Base-by-base conservation (phyloP, 2,888 invertebrate genomes). In the Epicampocera succincta region DNA sequence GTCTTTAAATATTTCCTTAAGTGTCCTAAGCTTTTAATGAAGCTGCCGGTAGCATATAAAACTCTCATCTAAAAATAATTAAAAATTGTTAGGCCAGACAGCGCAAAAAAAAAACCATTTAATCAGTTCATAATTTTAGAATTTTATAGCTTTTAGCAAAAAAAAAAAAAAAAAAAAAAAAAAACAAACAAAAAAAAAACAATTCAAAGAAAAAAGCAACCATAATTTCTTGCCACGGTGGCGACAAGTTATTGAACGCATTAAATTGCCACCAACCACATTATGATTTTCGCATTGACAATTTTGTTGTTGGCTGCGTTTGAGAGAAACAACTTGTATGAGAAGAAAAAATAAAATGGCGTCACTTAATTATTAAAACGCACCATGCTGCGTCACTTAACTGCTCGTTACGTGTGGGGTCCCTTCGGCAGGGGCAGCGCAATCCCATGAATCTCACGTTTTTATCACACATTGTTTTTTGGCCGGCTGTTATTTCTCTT, bases 321-420 rank as follows among this genome's bases (percentile, higher is more conserved):
- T 33, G 33, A 29, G 50, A 72, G 50, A 50, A 61, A 33, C n/a
- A 72, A 52, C 72, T 72, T 52, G 48, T 15, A 58, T 25, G 42
- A 73, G 38, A 46, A 25, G 33, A 52, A 82, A 82, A 82, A 82
- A 82, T 82, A 82, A 82, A 82, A 82, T 82, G 82, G 82, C 82
- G 82, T 78, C 74, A 54, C 54, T 75, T 82, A 74, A 82, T 78
- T 78, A 78, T 78, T 68, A 58, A 82, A 68, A 69, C 78, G 71
- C 78, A 61, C 66, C 82, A 78, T 78, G 82, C 82, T 82, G 82
- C 60, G 82, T 78, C 74, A 78, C 66, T 78, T 82, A 56, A 73
- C 63, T 46, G 60, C n/a, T 58, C 40, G 74, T 56, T 46, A 73
- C 76, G 76, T 71, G 82, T 82, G 82, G 46, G 78, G 78, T 79